phyloP scores from a whole-genome alignment of 35 echinoderm and acorn worm genomes.

The Ptychodera flava region DNA sequence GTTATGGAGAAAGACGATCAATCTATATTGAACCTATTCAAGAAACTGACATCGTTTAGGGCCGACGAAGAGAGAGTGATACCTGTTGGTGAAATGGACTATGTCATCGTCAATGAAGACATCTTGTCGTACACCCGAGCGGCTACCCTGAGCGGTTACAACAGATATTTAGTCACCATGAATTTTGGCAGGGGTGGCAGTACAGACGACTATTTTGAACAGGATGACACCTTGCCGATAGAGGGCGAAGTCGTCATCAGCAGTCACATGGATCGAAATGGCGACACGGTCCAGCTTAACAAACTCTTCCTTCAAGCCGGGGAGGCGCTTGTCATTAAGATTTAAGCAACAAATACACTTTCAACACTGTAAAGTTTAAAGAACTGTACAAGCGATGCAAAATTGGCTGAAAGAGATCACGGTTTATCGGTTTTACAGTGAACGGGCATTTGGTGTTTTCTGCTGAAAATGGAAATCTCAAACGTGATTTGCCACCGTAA shows the following conservation, averaged over 20 bases:
- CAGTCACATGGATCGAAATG: constrained; percentile 27
- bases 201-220: constrained; percentile 44
- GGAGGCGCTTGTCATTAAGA: constrained; percentile 54
- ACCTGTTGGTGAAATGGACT: not conserved
- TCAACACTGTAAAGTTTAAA: no score
- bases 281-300: constrained; percentile 57
- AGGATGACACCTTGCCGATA: constrained; percentile 37
- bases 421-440: no score
- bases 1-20: no score
- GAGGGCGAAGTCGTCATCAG: constrained; percentile 46
- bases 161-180: constrained; percentile 58
- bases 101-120: not conserved
- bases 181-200: constrained; percentile 36
- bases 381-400: no score
- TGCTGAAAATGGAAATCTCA: no score
- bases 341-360: no score
- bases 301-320: constrained; percentile 54
- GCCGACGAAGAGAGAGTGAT: not conserved
- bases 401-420: no score
- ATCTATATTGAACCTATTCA: constrained; percentile 22
- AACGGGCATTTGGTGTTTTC: no score
- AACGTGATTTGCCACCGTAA: no score
- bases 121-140: not conserved
- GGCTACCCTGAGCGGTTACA: not conserved
- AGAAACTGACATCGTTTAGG: not conserved